Evolutionary conservation across 2,113 vertebrate species (phyloP).

Genomic region (Coregonus clupeaformis): DNA sequence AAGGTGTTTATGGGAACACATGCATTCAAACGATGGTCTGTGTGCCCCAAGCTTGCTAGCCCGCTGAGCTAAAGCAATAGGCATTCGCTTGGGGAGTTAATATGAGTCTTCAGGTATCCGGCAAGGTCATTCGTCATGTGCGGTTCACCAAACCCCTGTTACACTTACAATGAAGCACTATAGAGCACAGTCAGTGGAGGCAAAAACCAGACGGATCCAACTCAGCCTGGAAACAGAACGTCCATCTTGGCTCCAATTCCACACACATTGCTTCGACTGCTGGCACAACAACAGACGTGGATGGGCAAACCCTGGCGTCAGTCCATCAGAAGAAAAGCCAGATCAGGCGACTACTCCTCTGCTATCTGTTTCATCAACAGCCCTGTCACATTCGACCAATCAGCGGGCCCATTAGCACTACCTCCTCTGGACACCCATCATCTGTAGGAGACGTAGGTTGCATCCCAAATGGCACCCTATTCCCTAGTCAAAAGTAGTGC

Average conservation of each 20-base stretch:
- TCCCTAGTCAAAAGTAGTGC: too few relatives aligned
- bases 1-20: too few relatives aligned
- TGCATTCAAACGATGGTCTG: too few relatives aligned
- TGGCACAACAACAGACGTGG: slow-evolving; percentile 28
- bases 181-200: too few relatives aligned
- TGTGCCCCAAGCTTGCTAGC: too few relatives aligned
- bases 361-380: slow-evolving; percentile 32
- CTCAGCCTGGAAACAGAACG: slow-evolving; percentile 38
- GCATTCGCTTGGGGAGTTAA: neutral
- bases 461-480: too few relatives aligned
- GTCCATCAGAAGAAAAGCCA: slow-evolving; percentile 12
- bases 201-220: too few relatives aligned
- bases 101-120: too few relatives aligned
- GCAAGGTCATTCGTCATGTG: neutral
- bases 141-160: too few relatives aligned
- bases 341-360: slow-evolving; percentile 10
- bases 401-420: slow-evolving; percentile 6
- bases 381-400: slow-evolving; percentile 49
- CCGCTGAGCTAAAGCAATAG: too few relatives aligned
- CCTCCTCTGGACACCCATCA: slow-evolving; percentile 47
- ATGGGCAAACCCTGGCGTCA: slow-evolving; percentile 31
- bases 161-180: too few relatives aligned
- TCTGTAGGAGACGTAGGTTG: slow-evolving; percentile 17
- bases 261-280: slow-evolving; percentile 28
- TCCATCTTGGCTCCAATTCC: slow-evolving; percentile 18